Evolutionary conservation across 2,797 vertebrate genomes (phyloP).

Genomic region (Triplophysa bombifrons): DNA sequence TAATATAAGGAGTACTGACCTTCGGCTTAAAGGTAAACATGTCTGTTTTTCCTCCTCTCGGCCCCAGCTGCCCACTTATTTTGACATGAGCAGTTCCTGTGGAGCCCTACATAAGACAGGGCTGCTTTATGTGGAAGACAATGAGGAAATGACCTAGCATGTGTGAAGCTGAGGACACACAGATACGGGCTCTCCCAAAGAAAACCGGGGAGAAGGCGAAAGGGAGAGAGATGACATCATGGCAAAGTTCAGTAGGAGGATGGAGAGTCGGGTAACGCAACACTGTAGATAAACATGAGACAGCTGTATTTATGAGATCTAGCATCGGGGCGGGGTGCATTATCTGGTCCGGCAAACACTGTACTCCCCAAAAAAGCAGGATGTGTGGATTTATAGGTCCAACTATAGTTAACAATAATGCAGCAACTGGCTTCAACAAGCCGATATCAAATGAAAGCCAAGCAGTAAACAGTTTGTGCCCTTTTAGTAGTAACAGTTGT

Average conservation of each 20-base stretch:
- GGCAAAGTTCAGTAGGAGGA: constrained; percentile 73
- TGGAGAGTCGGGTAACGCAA: constrained; percentile 71
- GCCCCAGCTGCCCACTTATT: constrained; percentile 48
- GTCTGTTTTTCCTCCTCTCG: constrained; percentile 33
- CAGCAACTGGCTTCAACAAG: constrained; percentile 31
- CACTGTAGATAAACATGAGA: constrained; percentile 75
- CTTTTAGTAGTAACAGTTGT: constrained; percentile 55
- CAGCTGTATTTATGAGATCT: constrained; percentile 71
- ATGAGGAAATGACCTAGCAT: constrained; percentile 68
- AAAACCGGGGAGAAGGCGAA: constrained; percentile 5
- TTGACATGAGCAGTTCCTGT: constrained; percentile 55
- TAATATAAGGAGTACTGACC: constrained; percentile 24
- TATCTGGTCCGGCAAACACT: constrained; percentile 68
- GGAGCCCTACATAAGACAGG: constrained; percentile 61
- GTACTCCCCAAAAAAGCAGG: constrained; percentile 43
- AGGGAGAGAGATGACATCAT: constrained; percentile 73
- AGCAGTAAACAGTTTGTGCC: constrained; percentile 32
- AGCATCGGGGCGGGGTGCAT: constrained; percentile 72
- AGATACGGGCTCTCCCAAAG: constrained; percentile 56
- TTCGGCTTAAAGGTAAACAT: constrained; percentile 32
- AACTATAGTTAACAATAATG: constrained; percentile 20
- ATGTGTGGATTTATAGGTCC: constrained; percentile 7
- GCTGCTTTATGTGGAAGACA: constrained; percentile 72
- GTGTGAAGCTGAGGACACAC: constrained; percentile 49
- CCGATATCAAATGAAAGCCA: constrained; percentile 21